Percentiles rank a stretch among this genome's conserved stretches.
These are phyloP conservation scores for Peromyscus aztecus DNA, from an alignment of 2,797 vertebrate genomes.

Conservation along the genomic window DNA sequence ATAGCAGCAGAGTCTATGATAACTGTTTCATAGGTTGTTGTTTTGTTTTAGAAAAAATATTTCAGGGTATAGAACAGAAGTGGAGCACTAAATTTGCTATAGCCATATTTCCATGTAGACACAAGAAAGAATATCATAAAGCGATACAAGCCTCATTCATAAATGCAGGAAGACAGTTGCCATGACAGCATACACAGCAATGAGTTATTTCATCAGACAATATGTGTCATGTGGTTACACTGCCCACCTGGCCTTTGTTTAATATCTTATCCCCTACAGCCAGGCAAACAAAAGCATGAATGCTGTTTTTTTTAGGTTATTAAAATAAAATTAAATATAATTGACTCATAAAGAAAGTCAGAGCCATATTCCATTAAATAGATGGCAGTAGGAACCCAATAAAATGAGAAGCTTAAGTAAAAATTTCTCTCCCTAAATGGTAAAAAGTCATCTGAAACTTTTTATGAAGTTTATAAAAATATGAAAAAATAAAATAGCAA, in stretches of 20 bases:
- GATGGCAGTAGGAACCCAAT: not conserved
- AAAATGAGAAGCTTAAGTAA: not conserved
- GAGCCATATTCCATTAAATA: not conserved
- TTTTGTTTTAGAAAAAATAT: not conserved
- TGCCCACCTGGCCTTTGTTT: not conserved
- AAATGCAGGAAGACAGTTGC: not conserved
- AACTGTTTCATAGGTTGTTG: not conserved
- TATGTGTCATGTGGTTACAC: not conserved
- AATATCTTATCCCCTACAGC: not conserved
- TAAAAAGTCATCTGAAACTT: not conserved
- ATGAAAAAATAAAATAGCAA: conserved; percentile 36
- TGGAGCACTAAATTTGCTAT: not conserved
- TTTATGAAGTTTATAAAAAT: not conserved
- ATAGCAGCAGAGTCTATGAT: not conserved
- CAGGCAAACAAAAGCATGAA: not conserved
- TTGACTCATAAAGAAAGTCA: not conserved
- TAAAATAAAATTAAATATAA: not conserved
- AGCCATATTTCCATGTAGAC: not conserved
- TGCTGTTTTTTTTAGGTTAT: not conserved
- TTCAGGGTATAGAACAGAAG: not conserved
- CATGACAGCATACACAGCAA: not conserved
- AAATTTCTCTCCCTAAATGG: not conserved
- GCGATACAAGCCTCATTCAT: not conserved
- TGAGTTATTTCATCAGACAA: conserved; percentile 24
- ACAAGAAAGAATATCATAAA: not conserved